Evolutionary conservation across 2,113 vertebrate species (phyloP).

Genomic region (Nothobranchius furzeri): DNA sequence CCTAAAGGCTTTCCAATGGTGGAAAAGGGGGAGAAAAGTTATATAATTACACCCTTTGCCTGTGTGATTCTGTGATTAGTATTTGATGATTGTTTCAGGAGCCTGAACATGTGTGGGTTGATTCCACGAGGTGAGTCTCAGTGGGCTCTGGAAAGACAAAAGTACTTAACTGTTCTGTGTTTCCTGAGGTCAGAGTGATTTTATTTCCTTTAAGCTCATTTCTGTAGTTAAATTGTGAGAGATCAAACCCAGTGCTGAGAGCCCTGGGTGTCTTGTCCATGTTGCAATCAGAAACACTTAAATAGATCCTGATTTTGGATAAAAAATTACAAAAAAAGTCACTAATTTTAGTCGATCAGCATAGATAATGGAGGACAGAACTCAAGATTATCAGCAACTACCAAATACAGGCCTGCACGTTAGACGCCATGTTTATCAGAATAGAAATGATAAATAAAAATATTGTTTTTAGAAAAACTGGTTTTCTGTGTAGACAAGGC

Average conservation of each 20-base stretch:
- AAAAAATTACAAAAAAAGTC: no score
- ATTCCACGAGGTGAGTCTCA: conserved; percentile 77
- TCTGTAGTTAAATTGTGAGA: conserved; percentile 80
- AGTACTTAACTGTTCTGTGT: conserved; percentile 81
- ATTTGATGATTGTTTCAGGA: conserved; percentile 78
- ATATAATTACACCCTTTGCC: conserved; percentile 89
- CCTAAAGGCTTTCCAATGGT: conserved; percentile 84
- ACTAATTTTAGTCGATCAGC: no score
- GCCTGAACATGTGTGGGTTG: conserved; percentile 79
- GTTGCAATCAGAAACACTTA: conserved; percentile 51
- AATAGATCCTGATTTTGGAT: conserved; percentile 54
- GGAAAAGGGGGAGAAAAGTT: conserved; percentile 79
- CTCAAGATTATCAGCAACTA: no score
- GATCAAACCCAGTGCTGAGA: conserved; percentile 74
- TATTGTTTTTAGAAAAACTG: no score
- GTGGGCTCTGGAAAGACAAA: conserved; percentile 77
- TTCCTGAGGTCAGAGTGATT: conserved; percentile 76
- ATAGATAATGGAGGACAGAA: no score
- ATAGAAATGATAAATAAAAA: conserved; percentile 16
- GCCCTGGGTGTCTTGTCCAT: conserved; percentile 59
- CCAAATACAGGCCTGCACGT: no score
- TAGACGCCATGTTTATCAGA: no score
- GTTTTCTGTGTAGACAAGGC: no score
- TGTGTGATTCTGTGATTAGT: conserved; percentile 86
- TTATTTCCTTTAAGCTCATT: conserved; percentile 74